Conservation (phyloP, 2,888 invertebrate genomes). For the Stenodera caucasica region DNA sequence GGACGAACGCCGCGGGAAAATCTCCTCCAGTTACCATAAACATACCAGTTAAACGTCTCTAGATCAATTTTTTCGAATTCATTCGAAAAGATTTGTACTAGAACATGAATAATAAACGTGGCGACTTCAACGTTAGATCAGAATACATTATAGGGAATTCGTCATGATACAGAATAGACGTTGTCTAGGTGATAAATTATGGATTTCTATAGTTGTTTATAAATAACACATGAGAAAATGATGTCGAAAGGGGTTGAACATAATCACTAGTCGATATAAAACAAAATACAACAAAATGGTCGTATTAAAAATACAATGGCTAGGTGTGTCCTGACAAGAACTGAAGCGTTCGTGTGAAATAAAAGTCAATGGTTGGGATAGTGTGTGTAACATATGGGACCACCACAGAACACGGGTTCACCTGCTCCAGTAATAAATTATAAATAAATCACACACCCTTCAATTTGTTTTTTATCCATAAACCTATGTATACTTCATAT, state of each 20-base stretch:
- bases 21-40: background rate
- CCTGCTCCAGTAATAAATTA: conserved; percentile 45
- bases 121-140: background rate
- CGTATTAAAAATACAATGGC: conserved; percentile 39
- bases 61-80: too few relatives aligned
- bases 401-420: conserved; percentile 43
- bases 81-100: too few relatives aligned
- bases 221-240: conserved; percentile 9
- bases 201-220: background rate
- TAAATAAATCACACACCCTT: conserved; percentile 44
- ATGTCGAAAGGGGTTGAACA: conserved; percentile 18
- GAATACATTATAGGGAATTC: background rate
- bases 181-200: background rate
- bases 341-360: conserved; percentile 42
- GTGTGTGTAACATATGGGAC: conserved; percentile 44
- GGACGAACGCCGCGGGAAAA: background rate
- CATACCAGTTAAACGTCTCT: background rate
- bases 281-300: conserved; percentile 30
- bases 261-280: conserved; percentile 19
- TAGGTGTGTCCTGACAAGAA: conserved; percentile 40
- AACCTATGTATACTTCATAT: too few relatives aligned
- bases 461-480: conserved; percentile 12
- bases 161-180: background rate
- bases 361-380: conserved; percentile 41
- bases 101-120: too few relatives aligned